phyloP scores from a whole-genome alignment of 2,888 invertebrate species.

The Leptura quadrifasciata region DNA sequence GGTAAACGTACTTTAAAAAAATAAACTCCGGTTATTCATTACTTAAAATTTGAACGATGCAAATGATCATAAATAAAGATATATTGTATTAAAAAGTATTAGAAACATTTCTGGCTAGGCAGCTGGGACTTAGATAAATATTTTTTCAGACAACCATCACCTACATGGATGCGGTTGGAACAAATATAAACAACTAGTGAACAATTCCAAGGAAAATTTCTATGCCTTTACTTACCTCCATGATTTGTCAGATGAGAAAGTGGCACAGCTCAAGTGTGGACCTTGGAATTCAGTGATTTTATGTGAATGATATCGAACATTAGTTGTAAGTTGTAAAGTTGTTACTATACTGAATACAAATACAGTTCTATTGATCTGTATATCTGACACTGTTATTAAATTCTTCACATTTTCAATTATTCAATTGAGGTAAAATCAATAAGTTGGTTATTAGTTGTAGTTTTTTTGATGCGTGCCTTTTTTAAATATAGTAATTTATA shows the following conservation, averaged over 20 bases:
- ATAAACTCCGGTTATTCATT: no score
- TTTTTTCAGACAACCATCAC: slow-evolving; percentile 77
- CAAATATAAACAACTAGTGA: slow-evolving; percentile 86
- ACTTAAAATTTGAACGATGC: no score
- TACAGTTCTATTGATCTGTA: not conserved
- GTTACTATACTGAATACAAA: slow-evolving; percentile 10
- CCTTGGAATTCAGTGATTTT: slow-evolving; percentile 74
- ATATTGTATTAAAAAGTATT: no score
- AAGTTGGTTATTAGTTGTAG: not conserved
- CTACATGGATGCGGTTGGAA: slow-evolving; percentile 89
- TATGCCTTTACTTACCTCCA: slow-evolving; percentile 63
- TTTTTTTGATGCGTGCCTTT: not conserved
- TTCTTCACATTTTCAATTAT: slow-evolving; percentile 17
- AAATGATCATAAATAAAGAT: no score
- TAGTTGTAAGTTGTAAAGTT: not conserved
- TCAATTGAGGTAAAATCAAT: slow-evolving; percentile 11
- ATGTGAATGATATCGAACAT: slow-evolving; percentile 55
- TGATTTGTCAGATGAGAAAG: slow-evolving; percentile 60
- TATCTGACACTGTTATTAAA: slow-evolving; percentile 5
- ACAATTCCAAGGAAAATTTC: slow-evolving; percentile 68
- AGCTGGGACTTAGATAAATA: slow-evolving; percentile 1
- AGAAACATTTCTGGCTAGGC: no score
- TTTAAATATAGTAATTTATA: not conserved
- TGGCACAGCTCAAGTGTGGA: slow-evolving; percentile 71
- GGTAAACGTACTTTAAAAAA: no score